Evolutionary conservation across 2,888 invertebrate species (phyloP), one percentile per base, ranked within the genome.

Genomic region (Chalcosyrphus nemorum): DNA sequence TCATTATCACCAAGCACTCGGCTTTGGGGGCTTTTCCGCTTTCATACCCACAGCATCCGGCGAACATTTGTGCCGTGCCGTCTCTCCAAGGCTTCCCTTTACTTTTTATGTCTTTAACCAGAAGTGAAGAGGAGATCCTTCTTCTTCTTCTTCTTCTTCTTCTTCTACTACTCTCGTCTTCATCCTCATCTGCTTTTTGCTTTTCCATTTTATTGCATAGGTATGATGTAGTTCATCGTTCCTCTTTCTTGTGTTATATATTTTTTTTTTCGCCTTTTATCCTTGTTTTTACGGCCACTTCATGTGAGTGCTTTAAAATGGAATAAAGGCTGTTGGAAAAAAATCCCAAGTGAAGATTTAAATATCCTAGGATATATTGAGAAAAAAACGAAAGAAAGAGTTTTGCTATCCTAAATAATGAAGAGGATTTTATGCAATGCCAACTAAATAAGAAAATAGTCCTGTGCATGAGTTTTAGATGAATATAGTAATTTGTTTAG

Each of bases 1-100:
- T 70, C 76, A 77, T 77, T 77, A 77, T 70, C 76, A 77, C 76
- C 76, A 45, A 68, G 68, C 76, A 54, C 76, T 77, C 76, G 76
- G 70, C 61, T 68, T 77, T 68, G 52, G 29, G 61, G 68, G 61
- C 43, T 77, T 77, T 77, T 77, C 68, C 61, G 76, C 76, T 35
- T 56, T 77, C 76, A 6, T 77, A 70, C 54, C 76, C 68, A 61
- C 35, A 59, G 52, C 61, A 77, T 77, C 68, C 70, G 66, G 59
- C 29, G 41, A 63, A 45, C 72, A 63, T 72, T 65, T 72, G 61
- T 72, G 47, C 41, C 59, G 61, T 72, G 47, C 41, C 59, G 29
- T 45, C 54, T 54, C 47, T 35, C 56, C 29, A 17, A 32, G 59
- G 52, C 56, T 76, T 54, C 50, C 45, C 50, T 70, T 75, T 57